Evolutionary conservation across 2,113 vertebrate species (phyloP), one percentile per base, ranked within the genome.

Genomic region (Thomomys bottae): DNA sequence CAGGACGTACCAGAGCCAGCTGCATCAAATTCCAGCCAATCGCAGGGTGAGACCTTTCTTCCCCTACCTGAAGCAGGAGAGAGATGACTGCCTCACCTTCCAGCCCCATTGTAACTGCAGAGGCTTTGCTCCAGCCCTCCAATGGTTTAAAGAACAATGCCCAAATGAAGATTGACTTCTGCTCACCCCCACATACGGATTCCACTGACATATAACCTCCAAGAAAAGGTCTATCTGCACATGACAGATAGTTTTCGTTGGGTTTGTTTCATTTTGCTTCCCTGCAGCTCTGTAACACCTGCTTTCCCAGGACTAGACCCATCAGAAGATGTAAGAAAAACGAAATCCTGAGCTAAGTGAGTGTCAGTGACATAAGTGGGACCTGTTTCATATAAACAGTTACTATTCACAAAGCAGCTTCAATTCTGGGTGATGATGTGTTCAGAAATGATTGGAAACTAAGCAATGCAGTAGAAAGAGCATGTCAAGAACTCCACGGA

Each of bases 11-110:
- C 72, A 92, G 49, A 70, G 90, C 84, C n/a, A 9, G 93, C 96
- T 92, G 87, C 38, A 94, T 92, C 83, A 96, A 72, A 96, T 95
- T 95, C 92, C 80, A 88, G 26, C 90, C 54, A 86, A 49, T 96
- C 64, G 7, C 54, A 81, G 26, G 28, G 63, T 54, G 70, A 36
- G 28, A 34, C 70, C 80, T 38, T 86, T 94, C 78, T 93, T 78
- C 88, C 89, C 54, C 30, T 82, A 94, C 93, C 79, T 96, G 91
- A 81, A 84, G 85, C 70, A 84, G 84, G 40, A 11, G 40, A 78
- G 84, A 61, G 61, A 84, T 84, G 89, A 36, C 82, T 0, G 14
- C 64, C 84, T 75, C 61, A 88, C 32, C n/a, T 32, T 92, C 78
- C 8, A 3, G 42, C 76, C 73, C n/a, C 21, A 57, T 10, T 87